Evolutionary conservation across 2,797 vertebrate genomes (phyloP).

Genomic region (Lutjanus argentimaculatus): DNA sequence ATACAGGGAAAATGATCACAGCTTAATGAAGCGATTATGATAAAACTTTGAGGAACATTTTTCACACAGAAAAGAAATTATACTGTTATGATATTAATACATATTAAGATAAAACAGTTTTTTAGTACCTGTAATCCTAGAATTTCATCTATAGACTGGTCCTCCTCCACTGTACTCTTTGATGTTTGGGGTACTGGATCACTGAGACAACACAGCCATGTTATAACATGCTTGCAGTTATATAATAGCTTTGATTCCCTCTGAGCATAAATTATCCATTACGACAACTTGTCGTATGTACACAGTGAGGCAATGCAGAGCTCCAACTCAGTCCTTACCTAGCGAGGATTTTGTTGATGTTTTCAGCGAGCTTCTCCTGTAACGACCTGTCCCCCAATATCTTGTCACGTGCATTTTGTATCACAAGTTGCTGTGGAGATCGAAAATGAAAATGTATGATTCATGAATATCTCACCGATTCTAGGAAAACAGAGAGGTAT

Average conservation of each 20-base stretch:
- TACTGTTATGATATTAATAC: neutral
- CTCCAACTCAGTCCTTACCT: conserved; percentile 85
- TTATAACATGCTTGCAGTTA: neutral
- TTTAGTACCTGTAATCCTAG: conserved; percentile 93
- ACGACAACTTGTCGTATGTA: neutral
- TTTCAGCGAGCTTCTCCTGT: conserved; percentile 98
- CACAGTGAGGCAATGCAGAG: neutral
- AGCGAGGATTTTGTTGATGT: conserved; percentile 98
- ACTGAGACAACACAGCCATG: conserved; percentile 71
- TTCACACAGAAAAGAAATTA: neutral
- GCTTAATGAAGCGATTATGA: neutral
- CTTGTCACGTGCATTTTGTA: conserved; percentile 98
- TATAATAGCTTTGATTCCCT: neutral
- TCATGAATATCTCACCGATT: no score
- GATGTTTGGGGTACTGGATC: conserved; percentile 88
- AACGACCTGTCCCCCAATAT: conserved; percentile 95
- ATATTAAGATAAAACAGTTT: neutral
- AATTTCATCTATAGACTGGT: conserved; percentile 97
- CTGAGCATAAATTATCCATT: neutral
- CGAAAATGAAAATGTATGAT: neutral
- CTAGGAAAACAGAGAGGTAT: neutral
- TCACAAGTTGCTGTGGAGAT: conserved; percentile 94
- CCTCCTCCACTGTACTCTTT: conserved; percentile 90
- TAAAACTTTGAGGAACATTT: neutral
- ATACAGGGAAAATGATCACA: neutral